These are phyloP conservation scores for Crotalus helleri DNA, from an alignment of 2,113 vertebrate genomes.

Conservation along the genomic window DNA sequence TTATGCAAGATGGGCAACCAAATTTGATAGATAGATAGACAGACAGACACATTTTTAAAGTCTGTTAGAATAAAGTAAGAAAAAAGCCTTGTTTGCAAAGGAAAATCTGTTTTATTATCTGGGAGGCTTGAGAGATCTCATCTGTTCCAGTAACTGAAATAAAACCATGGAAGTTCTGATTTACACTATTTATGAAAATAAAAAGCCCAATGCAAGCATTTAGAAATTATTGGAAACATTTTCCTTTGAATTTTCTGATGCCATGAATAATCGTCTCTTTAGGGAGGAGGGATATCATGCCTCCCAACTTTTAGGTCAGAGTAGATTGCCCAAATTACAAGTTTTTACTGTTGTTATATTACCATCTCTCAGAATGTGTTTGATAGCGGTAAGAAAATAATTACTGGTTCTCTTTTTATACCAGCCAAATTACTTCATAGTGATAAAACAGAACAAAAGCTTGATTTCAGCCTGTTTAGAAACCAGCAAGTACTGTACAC, in stretches of 20 bases:
- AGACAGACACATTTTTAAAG: not conserved
- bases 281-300: not conserved
- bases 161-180: not conserved
- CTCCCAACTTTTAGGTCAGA: constrained; percentile 34
- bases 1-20: not conserved
- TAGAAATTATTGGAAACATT: constrained; percentile 34
- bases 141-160: not conserved
- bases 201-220: not conserved
- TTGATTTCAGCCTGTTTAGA: constrained; percentile 42
- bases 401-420: constrained; percentile 25
- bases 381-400: constrained; percentile 46
- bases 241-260: constrained; percentile 27
- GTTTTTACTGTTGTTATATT: constrained; percentile 35
- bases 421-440: constrained; percentile 41
- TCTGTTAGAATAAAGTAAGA: not conserved
- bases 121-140: not conserved
- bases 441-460: constrained; percentile 37
- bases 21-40: not conserved
- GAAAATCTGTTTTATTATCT: not conserved
- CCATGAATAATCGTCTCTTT: not conserved
- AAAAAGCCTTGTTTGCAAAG: not conserved
- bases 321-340: constrained; percentile 29
- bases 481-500: constrained; percentile 31
- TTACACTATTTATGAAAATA: not conserved
- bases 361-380: constrained; percentile 29